These are phyloP conservation scores for Sclerurus mexicanus DNA, from an alignment of 2,113 vertebrate species.

Conservation along the genomic window DNA sequence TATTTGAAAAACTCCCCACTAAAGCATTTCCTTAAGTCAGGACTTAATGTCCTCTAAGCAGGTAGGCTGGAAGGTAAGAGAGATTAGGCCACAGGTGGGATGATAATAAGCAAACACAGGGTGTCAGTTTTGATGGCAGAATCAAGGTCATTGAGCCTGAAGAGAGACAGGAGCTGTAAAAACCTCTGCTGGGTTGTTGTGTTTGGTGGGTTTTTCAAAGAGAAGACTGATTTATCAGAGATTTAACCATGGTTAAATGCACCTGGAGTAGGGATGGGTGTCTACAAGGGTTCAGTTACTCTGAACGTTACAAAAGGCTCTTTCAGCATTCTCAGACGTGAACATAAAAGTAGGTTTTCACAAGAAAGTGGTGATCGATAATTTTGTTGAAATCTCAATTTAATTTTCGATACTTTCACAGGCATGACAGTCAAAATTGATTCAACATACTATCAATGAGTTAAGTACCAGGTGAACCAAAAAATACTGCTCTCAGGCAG, in stretches of 20 bases:
- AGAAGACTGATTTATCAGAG: too few relatives aligned
- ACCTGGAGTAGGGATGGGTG: neutral
- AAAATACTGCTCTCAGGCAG: neutral
- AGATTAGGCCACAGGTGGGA: neutral
- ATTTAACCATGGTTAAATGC: neutral
- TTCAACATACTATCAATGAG: conserved; percentile 24
- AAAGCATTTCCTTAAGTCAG: neutral
- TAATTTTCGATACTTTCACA: neutral
- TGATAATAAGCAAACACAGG: neutral
- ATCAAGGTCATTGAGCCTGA: neutral
- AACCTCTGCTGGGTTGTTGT: rapidly evolving
- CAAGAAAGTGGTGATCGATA: neutral
- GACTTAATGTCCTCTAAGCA: neutral
- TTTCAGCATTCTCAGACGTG: neutral
- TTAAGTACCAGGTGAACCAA: conserved; percentile 15
- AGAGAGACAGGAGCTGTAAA: neutral
- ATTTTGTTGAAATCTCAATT: neutral
- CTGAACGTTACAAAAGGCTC: neutral
- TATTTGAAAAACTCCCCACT: neutral
- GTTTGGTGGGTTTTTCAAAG: neutral
- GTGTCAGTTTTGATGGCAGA: neutral
- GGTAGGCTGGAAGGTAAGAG: neutral
- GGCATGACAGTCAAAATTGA: conserved; percentile 15
- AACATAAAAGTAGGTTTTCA: neutral
- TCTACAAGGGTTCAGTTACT: neutral